Base-by-base conservation (phyloP, 2,888 invertebrate species). In the Epistrophe grossulariae region DNA sequence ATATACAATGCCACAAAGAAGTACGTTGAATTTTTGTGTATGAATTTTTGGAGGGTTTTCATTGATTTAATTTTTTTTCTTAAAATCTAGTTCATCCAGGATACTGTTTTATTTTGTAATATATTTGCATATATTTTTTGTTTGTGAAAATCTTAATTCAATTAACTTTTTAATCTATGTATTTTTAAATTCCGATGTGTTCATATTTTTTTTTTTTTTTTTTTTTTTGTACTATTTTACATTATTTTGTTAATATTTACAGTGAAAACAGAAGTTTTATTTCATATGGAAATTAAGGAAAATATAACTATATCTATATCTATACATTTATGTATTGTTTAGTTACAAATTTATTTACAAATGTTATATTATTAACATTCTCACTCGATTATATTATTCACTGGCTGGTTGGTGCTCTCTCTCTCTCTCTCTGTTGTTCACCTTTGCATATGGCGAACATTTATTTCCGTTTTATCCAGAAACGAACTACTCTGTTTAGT, bases 191-290 rank as follows among this genome's bases (percentile, higher is more conserved):
- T 78, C 82, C 83, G 73, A 83, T 84, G 82, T 84, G 64, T 83
- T 72, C 70, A 19, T 59, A 48, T 19, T 72, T 64, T 11, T 13
- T 66, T 28, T 3, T 66, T 38, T 24, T 40, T 50, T 19, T 60
- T 64, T 52, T 71, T 79, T 76, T 87, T 84, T 88, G 84, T 88
- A 88, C 88, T 87, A 87, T 87, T 83, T 83, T 87, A 87, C 87
- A 87, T 87, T 76, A 55, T 79, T 83, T 72, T 52, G 48, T 57
- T 71, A 50, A 79, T 84, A 84, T 87, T 79, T 87, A 87, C 83
- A 79, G 38, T 76, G 45, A 68, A 66, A 78, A 73, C n/a, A 52
- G 45, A 68, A 40, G 13, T 77, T 81, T 60, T 31, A 35, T 64
- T 79, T 70, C 76, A 78, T 73, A 64, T 57, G 55, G 59, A 71